Percentiles rank a stretch among this genome's conserved stretches.
phyloP scores from a whole-genome alignment of 2,113 vertebrate genomes.

The Smithornis capensis region DNA sequence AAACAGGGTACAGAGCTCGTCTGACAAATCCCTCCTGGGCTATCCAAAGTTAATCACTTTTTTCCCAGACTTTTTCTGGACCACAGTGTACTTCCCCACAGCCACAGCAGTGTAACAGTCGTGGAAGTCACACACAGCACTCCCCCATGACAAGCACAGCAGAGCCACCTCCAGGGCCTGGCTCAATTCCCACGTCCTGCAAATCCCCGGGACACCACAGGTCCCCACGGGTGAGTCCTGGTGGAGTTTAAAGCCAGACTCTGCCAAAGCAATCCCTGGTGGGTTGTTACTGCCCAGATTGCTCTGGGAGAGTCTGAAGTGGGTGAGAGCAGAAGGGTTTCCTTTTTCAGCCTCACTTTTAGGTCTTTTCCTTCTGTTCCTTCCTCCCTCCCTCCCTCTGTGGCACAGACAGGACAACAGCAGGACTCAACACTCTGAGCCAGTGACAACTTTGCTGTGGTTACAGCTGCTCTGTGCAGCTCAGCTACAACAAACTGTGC shows the following conservation, averaged over 20 bases:
- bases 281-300: not conserved
- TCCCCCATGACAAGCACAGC: fast-evolving
- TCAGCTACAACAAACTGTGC: not conserved
- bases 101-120: not conserved
- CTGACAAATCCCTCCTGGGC: not conserved
- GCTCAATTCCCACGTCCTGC: not conserved
- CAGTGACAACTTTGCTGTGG: not conserved
- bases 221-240: fast-evolving
- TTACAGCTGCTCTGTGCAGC: not conserved
- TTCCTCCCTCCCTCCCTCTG: not conserved
- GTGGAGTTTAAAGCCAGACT: not conserved
- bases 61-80: not conserved
- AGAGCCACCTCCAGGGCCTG: not conserved
- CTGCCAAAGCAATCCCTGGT: not conserved
- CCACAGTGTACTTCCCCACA: not conserved
- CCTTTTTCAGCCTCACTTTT: not conserved
- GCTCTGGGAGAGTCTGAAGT: not conserved
- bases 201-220: not conserved
- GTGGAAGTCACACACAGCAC: not conserved
- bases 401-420: not conserved
- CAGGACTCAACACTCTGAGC: not conserved
- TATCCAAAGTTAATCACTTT: not conserved
- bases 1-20: not conserved
- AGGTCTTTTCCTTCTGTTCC: not conserved
- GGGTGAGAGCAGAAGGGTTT: not conserved